Conservation (phyloP, 2,888 invertebrate species). For the Apotomis betuletana region DNA sequence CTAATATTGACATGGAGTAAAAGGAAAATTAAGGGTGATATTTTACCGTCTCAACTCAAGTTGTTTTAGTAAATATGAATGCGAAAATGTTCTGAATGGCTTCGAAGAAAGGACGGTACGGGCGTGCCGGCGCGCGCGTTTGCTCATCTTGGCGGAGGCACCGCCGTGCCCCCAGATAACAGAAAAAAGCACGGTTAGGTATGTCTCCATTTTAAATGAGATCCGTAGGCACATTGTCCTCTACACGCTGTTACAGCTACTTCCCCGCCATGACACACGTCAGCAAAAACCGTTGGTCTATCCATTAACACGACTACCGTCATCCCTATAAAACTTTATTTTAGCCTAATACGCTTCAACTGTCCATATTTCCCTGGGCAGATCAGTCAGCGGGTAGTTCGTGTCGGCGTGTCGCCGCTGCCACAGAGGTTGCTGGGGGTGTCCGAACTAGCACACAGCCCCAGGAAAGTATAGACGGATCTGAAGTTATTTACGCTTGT, state of each 20-base stretch:
- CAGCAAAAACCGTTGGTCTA: conserved; percentile 26
- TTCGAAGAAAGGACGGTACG: no score
- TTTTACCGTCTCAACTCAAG: no score
- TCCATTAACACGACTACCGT: conserved; percentile 31
- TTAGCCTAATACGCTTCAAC: conserved; percentile 59
- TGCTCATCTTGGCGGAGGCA: no score
- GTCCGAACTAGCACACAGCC: conserved; percentile 68
- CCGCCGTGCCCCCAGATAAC: no score
- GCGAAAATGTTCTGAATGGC: no score
- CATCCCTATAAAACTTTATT: conserved; percentile 61
- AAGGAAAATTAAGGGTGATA: no score
- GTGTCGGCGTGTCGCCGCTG: conserved; percentile 77
- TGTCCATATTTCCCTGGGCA: conserved; percentile 70
- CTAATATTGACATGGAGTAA: no score
- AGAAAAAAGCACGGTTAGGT: no score
- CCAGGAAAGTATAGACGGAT: conserved; percentile 44
- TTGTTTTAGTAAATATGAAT: no score
- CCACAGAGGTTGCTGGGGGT: conserved; percentile 63
- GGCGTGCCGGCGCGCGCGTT: no score
- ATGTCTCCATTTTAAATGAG: no score
- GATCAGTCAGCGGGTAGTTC: conserved; percentile 74
- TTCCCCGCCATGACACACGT: conserved; percentile 16
- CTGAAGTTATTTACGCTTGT: neutral
- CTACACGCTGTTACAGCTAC: neutral
- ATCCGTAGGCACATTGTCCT: no score